Evolutionary conservation across 2,113 vertebrate species (phyloP).

Genomic region (Ploceus nigricollis): DNA sequence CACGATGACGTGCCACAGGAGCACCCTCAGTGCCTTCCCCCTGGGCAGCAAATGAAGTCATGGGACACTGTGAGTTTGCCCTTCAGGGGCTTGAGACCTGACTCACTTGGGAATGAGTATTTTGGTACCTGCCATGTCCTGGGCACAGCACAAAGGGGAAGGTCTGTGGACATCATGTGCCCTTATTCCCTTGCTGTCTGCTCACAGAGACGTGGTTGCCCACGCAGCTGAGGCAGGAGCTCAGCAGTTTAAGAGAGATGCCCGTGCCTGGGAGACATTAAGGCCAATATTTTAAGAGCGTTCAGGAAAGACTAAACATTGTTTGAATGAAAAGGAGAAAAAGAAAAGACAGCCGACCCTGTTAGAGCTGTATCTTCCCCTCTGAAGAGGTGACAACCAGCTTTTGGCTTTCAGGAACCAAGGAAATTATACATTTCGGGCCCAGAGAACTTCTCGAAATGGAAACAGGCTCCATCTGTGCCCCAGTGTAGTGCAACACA

Average conservation of each 20-base stretch:
- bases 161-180: rapidly evolving
- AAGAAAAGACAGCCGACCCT: not conserved
- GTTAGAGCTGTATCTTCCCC: not conserved
- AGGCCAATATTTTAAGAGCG: not conserved
- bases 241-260: not conserved
- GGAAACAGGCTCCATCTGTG: not conserved
- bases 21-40: not conserved
- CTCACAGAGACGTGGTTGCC: not conserved
- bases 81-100: not conserved
- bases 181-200: not conserved
- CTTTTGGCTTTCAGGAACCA: not conserved
- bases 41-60: not conserved
- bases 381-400: not conserved
- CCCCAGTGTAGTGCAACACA: too few species aligned
- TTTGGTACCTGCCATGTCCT: not conserved
- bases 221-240: not conserved
- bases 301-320: not conserved
- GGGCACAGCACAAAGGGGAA: not conserved
- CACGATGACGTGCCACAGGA: rapidly evolving
- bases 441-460: not conserved
- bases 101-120: not conserved
- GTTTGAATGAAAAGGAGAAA: not conserved
- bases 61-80: rapidly evolving
- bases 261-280: not conserved
- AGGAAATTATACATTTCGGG: not conserved